Base-by-base conservation (phyloP, 2,797 vertebrate genomes). In the Fistularia tabacaria region DNA sequence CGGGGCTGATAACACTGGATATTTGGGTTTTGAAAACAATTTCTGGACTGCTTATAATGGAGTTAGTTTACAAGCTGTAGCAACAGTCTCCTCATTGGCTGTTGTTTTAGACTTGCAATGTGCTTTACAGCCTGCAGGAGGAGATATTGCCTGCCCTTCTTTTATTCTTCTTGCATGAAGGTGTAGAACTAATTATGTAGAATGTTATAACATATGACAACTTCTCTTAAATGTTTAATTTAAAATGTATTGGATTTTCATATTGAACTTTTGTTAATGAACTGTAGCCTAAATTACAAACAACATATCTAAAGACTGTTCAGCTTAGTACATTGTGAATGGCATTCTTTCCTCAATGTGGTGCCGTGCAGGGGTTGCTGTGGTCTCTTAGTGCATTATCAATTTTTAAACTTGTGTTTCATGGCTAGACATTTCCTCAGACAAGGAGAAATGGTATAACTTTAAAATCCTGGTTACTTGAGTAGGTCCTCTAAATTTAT, bases 401-500 rank as follows among this genome's bases (percentile, higher is more conserved):
- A 2, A 25, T 25, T 25, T 25, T 25, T 25, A 25, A 25, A 25
- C 5, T 25, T 25, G 2, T 3, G 25, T 25, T 25, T 25, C 25
- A 3, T 25, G 25, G 25, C 25, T 25, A 25, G 25, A 25, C 25
- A 7, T 43, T 58, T 59, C 59, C 62, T 57, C 69, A 72, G 59
- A 76, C 14, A 0, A 52, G 54, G 66, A 76, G 69, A 62, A 76
- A 76, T 25, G 50, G 54, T 59, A 50, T 48, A 77, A 69, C 69
- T 69, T 75, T 63, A 80, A 85, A 85, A 77, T 61, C 63, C 65
- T 46, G 62, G 77, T 81, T 83, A 81, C 74, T 76, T 65, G 62
- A 88, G 71, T 41, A 49, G 65, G 60, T n/a, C 55, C 59, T 79
- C 82, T 87, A 87, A 86, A 89, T 87, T 71, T 85, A 87, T 64